A percentile compares a stretch with the other conserved stretches of the same genome.
These are phyloP conservation scores for Limosa lapponica DNA, from an alignment of 2,797 vertebrate genomes.

Conservation along the genomic window DNA sequence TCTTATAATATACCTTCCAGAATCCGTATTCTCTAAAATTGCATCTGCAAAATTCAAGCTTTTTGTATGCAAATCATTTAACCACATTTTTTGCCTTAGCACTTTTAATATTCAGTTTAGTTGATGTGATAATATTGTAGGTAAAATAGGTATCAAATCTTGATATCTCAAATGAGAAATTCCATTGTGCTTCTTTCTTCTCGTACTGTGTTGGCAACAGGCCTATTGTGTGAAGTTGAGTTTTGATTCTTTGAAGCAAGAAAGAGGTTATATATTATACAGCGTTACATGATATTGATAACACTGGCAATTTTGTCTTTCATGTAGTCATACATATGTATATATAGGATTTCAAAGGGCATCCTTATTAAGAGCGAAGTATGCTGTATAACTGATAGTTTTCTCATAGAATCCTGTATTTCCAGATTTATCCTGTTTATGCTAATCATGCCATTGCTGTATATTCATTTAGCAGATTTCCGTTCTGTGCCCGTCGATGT, in stretches of 20 bases:
- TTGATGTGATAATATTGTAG: neutral
- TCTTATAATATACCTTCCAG: neutral
- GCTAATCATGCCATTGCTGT: neutral
- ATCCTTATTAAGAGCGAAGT: neutral
- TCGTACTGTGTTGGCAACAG: neutral
- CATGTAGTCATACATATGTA: neutral
- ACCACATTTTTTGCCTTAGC: neutral
- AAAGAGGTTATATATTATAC: neutral
- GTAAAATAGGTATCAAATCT: neutral
- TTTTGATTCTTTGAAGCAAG: neutral
- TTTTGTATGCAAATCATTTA: neutral
- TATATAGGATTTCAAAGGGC: neutral
- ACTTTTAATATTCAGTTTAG: neutral
- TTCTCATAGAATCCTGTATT: neutral
- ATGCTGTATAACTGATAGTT: neutral
- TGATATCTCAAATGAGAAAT: neutral
- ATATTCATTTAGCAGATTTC: slow-evolving; percentile 45
- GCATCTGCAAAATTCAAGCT: neutral
- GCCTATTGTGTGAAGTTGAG: neutral
- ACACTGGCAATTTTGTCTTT: neutral
- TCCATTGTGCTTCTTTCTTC: neutral
- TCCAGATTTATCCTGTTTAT: slow-evolving; percentile 45
- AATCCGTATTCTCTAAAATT: neutral
- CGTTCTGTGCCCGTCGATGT: neutral
- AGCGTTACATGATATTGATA: neutral